Evolutionary conservation across 2,797 vertebrate genomes (phyloP), one percentile per base, ranked within the genome.

Genomic region (Paguma larvata): DNA sequence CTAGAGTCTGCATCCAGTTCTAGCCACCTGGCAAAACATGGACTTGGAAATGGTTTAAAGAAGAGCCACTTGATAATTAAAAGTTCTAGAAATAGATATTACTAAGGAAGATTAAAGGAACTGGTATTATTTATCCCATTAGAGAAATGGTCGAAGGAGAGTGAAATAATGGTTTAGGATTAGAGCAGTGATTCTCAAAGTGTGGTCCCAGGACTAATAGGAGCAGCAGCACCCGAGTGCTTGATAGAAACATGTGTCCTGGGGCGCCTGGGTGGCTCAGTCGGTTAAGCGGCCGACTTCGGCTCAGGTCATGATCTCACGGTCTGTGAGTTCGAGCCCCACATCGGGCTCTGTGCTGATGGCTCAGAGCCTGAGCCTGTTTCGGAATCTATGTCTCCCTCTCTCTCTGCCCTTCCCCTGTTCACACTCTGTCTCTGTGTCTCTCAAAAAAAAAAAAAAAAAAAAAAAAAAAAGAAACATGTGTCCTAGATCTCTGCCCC

Each of bases 71-170:
- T 41, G 32, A 34, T 72, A 51, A 83, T 78, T 34, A 73, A 92
- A 77, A 80, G n/a, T 77, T 97, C 75, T 78, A 85, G 79, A 97
- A 95, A 87, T 68, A 59, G 27, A n/a, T 87, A 56, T 84, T 77
- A 84, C 25, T 65, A 53, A 85, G 77, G 48, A 72, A 79, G 41
- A 46, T 73, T 23, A 96, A 94, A 78, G 51, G 62, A 96, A 89
- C 34, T 41, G 30, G 7, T 30, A 51, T 68, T 67, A 73, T 79
- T 73, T 90, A 63, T 87, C 30, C 3, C n/a, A 59, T 11, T 65
- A 53, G 93, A 80, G 27, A 78, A 68, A 92, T 63, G 14, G 30
- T 44, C 59, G 41, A 51, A 63, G 15, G 32, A 75, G 44, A 67
- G 38, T 38, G 2, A 85, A 88, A 93, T 51, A 32, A 90, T 56